Conservation (phyloP, 1,140 invertebrate genomes). For the Thrips palmi region DNA sequence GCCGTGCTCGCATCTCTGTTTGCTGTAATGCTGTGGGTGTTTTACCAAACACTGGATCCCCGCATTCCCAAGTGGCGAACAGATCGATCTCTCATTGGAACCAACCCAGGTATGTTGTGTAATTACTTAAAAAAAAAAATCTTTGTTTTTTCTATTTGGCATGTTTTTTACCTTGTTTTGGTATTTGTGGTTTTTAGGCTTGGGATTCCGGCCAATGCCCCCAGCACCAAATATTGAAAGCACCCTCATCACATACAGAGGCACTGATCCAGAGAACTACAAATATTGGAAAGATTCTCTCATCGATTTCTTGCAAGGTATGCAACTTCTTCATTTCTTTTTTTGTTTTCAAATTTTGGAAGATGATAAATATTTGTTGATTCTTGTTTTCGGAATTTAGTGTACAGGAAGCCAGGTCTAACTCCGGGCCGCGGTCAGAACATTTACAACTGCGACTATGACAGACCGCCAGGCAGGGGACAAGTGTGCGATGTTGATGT, state of each 20-base stretch:
- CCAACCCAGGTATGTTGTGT: conserved; percentile 55
- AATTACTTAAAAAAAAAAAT: background rate
- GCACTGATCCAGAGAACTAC: conserved; percentile 56
- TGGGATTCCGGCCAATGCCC: conserved; percentile 87
- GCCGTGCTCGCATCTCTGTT: conserved; percentile 69
- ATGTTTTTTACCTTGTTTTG: background rate
- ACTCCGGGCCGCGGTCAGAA: conserved; percentile 11
- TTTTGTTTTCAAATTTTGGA: conserved; percentile 6
- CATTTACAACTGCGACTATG: conserved; percentile 24
- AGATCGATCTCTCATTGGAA: conserved; percentile 67
- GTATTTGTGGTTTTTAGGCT: conserved; percentile 31
- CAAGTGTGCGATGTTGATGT: conserved; percentile 36
- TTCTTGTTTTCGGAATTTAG: conserved; percentile 19
- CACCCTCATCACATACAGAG: conserved; percentile 84
- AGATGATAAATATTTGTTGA: conserved; percentile 2
- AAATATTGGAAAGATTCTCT: conserved; percentile 60
- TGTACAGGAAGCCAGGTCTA: conserved; percentile 25
- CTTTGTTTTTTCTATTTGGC: background rate
- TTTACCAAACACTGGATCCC: conserved; percentile 77
- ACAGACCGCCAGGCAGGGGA: conserved; percentile 23
- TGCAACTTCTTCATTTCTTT: conserved; percentile 16
- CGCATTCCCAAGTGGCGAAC: conserved; percentile 69
- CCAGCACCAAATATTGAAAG: conserved; percentile 73
- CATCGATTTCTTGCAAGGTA: conserved; percentile 50
- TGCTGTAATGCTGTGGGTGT: conserved; percentile 75